These are phyloP conservation scores for Lasiommata megera DNA, from an alignment of 2,888 invertebrate genomes.

Conservation along the genomic window DNA sequence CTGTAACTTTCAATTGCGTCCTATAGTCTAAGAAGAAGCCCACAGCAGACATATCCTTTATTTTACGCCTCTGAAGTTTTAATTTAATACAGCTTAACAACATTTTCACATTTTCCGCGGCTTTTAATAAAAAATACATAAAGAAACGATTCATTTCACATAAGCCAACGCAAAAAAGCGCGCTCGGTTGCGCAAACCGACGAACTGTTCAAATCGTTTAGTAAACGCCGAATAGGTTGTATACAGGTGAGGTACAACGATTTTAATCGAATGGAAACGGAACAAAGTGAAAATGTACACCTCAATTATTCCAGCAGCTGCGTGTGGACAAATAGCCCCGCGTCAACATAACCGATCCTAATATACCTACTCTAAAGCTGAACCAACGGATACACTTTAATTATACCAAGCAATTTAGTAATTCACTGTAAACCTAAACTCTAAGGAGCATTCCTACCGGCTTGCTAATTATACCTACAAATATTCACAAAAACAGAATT, in stretches of 20 bases:
- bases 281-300: constrained; percentile 82
- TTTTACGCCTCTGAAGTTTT: too few species aligned
- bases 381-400: neutral
- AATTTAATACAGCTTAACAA: neutral
- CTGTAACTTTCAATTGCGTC: too few species aligned
- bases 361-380: constrained; percentile 41
- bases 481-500: too few species aligned
- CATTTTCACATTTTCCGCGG: neutral
- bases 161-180: constrained; percentile 47
- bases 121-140: constrained; percentile 1
- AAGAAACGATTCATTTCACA: constrained; percentile 33
- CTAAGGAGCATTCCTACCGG: too few species aligned
- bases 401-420: neutral
- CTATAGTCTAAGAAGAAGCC: too few species aligned
- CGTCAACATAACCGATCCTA: constrained; percentile 56
- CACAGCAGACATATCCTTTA: too few species aligned
- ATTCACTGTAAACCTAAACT: too few species aligned
- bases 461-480: too few species aligned
- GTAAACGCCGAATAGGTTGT: constrained; percentile 78
- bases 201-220: constrained; percentile 79
- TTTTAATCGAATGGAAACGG: constrained; percentile 81
- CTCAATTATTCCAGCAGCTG: constrained; percentile 77
- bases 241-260: constrained; percentile 77
- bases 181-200: constrained; percentile 63
- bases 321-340: constrained; percentile 72